Evolutionary conservation across 2,113 vertebrate genomes (phyloP), one percentile per base, ranked within the genome.

Genomic region (Mustela nigripes): DNA sequence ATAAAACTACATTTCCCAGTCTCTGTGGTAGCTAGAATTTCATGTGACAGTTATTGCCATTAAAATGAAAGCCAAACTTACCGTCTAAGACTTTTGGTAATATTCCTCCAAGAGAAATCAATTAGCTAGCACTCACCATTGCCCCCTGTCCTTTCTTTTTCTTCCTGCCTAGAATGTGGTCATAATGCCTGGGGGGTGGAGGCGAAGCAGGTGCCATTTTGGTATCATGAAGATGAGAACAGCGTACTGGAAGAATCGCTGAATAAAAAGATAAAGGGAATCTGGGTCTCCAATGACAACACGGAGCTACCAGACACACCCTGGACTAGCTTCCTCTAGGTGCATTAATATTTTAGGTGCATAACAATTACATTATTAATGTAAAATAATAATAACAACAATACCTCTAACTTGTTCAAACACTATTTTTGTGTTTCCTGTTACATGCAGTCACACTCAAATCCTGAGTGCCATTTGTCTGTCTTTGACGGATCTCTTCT

Each of bases 21-120:
- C n/a, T 94, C 16, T 50, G 22, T 94, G 89, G 50, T 42, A 93
- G 81, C 16, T 60, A 65, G 39, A 80, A 11, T 24, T 93, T 60
- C 24, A 78, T 26, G 18, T 82, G 94, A 45, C 14, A 71, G 56
- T 58, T 93, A 48, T 11, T 89, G 21, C 8, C 14, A 50, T 89
- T 86, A 76, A 94, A 67, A 92, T 48, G 24, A 88, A 95, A 97
- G 91, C 19, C 50, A 14, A 48, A 31, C 33, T 45, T 73, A 33
- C 18, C 39, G 6, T 48, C 26, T 53, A 24, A 92, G 56, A 63
- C 7, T 50, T 91, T 63, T 31, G 42, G 16, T 26, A 48, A 80
- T 74, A 39, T 39, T 90, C 60, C 79, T 78, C 62, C 83, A 56
- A 96, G 60, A 89, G 65, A 94, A 92, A 60, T 69, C 71, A 65